Conservation (phyloP, 1,140 invertebrate genomes). For the Ridgeia piscesae region DNA sequence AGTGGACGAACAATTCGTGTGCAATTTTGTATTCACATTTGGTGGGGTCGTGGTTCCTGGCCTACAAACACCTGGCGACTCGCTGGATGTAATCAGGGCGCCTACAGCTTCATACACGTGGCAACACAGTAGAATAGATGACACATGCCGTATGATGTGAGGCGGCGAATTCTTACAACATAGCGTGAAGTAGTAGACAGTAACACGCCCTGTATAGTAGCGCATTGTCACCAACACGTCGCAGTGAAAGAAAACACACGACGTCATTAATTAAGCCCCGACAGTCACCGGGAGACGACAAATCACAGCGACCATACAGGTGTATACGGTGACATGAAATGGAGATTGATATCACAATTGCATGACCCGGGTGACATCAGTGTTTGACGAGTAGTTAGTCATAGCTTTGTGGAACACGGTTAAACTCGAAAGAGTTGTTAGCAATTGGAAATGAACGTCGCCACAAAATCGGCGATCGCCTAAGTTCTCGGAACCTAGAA, state of each 20-base stretch:
- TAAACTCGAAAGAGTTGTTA: background rate
- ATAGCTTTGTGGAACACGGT: background rate
- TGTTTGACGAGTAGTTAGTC: background rate
- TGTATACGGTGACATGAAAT: background rate
- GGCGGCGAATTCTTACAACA: background rate
- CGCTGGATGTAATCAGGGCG: too few relatives aligned
- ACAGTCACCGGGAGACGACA: background rate
- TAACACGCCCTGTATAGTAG: background rate
- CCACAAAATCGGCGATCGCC: background rate
- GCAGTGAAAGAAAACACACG: background rate
- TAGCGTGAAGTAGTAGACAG: background rate
- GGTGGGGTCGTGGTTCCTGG: too few relatives aligned
- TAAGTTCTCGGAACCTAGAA: background rate
- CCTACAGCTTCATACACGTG: background rate
- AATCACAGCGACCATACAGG: background rate
- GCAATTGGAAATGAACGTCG: background rate
- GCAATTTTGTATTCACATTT: too few relatives aligned
- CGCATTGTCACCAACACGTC: background rate
- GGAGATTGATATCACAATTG: background rate
- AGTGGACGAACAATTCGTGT: too few relatives aligned
- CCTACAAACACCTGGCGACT: too few relatives aligned
- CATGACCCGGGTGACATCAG: background rate
- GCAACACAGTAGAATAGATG: background rate
- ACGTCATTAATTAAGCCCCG: background rate
- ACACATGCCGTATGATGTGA: background rate